Conservation (phyloP, 2,888 invertebrate species). For the Agrotis ipsilon region DNA sequence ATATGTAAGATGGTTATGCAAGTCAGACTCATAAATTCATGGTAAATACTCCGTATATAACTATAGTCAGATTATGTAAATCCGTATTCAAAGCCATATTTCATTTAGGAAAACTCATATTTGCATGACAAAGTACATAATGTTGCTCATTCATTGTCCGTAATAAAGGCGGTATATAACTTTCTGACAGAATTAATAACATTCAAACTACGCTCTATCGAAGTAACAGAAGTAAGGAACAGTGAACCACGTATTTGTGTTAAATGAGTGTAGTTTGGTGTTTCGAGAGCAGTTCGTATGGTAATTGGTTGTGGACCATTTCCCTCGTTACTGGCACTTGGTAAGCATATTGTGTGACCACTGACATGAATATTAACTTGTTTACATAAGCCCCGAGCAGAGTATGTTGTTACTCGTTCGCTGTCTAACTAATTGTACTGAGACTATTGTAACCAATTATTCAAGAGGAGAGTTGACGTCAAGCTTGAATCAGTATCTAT, state of each 20-base stretch:
- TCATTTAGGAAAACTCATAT: conserved; percentile 28
- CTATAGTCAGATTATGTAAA: background rate
- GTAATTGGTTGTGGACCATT: conserved; percentile 65
- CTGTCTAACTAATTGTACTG: conserved; percentile 10
- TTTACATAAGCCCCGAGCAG: conserved; percentile 29
- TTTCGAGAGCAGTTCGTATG: conserved; percentile 35
- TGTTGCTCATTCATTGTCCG: conserved; percentile 38
- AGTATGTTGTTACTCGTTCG: conserved; percentile 4
- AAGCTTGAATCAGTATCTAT: background rate
- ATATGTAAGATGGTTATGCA: background rate
- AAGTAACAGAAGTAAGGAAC: background rate
- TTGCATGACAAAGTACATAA: conserved; percentile 39
- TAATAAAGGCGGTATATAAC: conserved; percentile 36
- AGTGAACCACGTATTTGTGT: conserved; percentile 3
- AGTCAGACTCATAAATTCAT: conserved; percentile 16
- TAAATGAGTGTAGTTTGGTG: conserved; percentile 10
- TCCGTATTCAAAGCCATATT: conserved; percentile 6
- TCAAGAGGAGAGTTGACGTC: background rate
- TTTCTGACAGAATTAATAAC: conserved; percentile 25
- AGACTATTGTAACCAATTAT: conserved; percentile 6
- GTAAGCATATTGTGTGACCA: conserved; percentile 43
- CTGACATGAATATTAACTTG: conserved; percentile 29
- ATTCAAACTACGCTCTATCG: conserved; percentile 5
- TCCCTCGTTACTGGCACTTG: conserved; percentile 57
- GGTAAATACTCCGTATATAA: conserved; percentile 2